A percentile compares a stretch with the other conserved stretches of the same genome.
These are phyloP conservation scores for Nylanderia fulva DNA, from an alignment of 1,140 invertebrate species.

Conservation along the genomic window DNA sequence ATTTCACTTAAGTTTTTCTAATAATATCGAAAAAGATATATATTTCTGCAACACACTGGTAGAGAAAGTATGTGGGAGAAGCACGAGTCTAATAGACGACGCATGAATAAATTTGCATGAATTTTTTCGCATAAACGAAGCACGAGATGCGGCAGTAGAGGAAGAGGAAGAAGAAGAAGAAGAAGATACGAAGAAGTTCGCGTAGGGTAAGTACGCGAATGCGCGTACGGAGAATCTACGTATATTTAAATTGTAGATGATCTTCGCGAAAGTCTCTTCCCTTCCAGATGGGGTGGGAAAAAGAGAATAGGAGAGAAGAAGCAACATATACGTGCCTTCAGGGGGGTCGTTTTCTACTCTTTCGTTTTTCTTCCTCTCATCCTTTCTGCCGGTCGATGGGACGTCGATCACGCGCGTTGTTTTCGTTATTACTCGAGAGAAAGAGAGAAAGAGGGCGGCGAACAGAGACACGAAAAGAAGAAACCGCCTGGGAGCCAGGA, in stretches of 20 bases:
- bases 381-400: conserved; percentile 11
- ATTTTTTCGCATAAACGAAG: conserved; percentile 35
- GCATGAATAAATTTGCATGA: conserved; percentile 59
- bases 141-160: not conserved
- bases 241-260: conserved; percentile 72
- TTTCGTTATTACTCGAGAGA: conserved; percentile 44
- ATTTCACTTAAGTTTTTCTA: not conserved
- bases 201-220: not conserved
- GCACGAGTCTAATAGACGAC: conserved; percentile 49
- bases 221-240: conserved; percentile 23
- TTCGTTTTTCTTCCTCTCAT: conserved; percentile 1
- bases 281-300: conserved; percentile 30
- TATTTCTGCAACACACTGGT: not conserved
- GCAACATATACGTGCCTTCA: conserved; percentile 16
- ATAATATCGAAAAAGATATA: conserved; percentile 35
- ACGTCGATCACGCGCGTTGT: conserved; percentile 61
- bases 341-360: conserved; percentile 13
- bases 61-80: conserved; percentile 32
- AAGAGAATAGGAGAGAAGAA: conserved; percentile 55
- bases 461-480: conserved; percentile 42
- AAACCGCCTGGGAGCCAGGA: conserved; percentile 9
- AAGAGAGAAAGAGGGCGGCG: not conserved
- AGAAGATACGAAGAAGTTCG: conserved; percentile 36
- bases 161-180: conserved; percentile 14
- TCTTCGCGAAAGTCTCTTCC: conserved; percentile 45